A percentile compares a stretch with the other conserved stretches of the same genome.
phyloP scores from a whole-genome alignment of 2,113 vertebrate genomes.

The Bos taurus region DNA sequence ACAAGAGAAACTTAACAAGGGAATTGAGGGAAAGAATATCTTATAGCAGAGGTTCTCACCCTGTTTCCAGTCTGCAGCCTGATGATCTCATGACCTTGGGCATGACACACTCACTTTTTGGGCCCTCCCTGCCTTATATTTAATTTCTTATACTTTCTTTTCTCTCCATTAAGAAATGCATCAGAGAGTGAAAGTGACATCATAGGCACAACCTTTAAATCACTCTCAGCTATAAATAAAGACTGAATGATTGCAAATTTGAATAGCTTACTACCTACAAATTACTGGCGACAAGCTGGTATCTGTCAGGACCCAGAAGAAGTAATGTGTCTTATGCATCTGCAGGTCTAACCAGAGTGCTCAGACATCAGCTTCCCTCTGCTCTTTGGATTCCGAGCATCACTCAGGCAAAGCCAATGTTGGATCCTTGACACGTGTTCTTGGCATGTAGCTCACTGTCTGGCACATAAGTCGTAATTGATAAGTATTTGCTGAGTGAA shows the following conservation, averaged over 20 bases:
- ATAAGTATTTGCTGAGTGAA: conserved; percentile 52
- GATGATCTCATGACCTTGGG: no score
- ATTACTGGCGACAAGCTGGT: background rate
- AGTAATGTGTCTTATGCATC: background rate
- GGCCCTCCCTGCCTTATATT: background rate
- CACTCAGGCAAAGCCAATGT: background rate
- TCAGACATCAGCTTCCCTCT: background rate
- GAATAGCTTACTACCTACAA: background rate
- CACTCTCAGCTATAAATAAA: background rate
- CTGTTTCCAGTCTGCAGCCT: background rate
- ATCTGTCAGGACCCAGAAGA: background rate
- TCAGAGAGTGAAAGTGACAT: background rate
- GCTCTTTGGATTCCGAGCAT: background rate
- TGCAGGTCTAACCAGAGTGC: background rate
- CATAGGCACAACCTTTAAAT: background rate
- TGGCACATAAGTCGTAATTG: background rate
- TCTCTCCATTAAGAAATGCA: background rate
- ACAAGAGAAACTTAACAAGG: background rate
- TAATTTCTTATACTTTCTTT: background rate
- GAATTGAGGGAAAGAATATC: background rate
- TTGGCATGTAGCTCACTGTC: background rate
- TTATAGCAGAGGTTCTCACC: background rate
- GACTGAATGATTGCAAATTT: background rate
- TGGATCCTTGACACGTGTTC: background rate
- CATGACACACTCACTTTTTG: background rate